These are phyloP conservation scores for Ecliptopera silaceata DNA, from an alignment of 2,888 invertebrate species.

Conservation along the genomic window DNA sequence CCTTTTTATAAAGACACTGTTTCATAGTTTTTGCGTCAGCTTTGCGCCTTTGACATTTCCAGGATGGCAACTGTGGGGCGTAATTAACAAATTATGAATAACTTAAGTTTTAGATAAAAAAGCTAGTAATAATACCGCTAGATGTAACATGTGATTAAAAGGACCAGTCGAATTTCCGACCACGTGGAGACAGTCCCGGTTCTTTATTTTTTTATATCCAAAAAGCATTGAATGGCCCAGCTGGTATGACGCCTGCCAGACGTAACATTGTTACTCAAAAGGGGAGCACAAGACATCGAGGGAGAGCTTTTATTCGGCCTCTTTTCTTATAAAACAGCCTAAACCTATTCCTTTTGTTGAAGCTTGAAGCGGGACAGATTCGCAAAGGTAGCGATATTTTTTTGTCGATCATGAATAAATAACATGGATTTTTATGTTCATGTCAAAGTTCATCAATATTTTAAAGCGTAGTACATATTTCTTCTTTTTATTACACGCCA, in stretches of 20 bases:
- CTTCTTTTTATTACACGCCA: not conserved
- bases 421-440: slow-evolving; percentile 58
- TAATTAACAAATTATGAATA: slow-evolving; percentile 34
- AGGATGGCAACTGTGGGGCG: slow-evolving; percentile 40
- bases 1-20: slow-evolving; percentile 34
- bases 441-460: slow-evolving; percentile 72
- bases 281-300: slow-evolving; percentile 66
- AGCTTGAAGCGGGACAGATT: slow-evolving; percentile 55
- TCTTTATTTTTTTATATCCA: slow-evolving; percentile 40
- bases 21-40: slow-evolving; percentile 41
- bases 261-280: slow-evolving; percentile 71
- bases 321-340: slow-evolving; percentile 34
- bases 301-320: slow-evolving; percentile 57
- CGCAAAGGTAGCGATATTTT: slow-evolving; percentile 58
- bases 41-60: slow-evolving; percentile 49
- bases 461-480: slow-evolving; percentile 37
- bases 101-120: slow-evolving; percentile 16
- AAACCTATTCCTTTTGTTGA: slow-evolving; percentile 59
- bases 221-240: slow-evolving; percentile 73
- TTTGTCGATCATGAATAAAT: slow-evolving; percentile 51
- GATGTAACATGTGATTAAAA: slow-evolving; percentile 33
- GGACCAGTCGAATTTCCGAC: slow-evolving; percentile 63
- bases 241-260: slow-evolving; percentile 68
- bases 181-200: slow-evolving; percentile 64
- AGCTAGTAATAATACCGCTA: slow-evolving; percentile 35